Evolutionary conservation across 2,113 vertebrate species (phyloP), one percentile per base, ranked within the genome.

Genomic region (Coreoperca whiteheadi): DNA sequence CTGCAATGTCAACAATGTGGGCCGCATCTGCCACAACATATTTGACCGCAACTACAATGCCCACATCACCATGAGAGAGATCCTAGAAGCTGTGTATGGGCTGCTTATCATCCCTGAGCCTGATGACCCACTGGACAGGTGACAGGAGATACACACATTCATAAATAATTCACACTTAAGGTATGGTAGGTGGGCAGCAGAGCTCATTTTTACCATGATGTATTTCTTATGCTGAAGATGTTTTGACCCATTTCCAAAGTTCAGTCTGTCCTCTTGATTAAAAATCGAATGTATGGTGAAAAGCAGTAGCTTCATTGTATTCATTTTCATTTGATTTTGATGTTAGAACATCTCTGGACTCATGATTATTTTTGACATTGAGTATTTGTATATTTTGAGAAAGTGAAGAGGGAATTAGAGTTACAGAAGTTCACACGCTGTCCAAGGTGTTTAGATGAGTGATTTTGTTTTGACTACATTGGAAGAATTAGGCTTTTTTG

Each of bases 1-100:
- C 83, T 94, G 94, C 81, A 95, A 94, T 54, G 74, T 95, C 50
- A 95, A 95, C 81, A 95, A 77, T 15, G 90, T 91, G 54, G 94
- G 93, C 0, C 90, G 93, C 39, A 92, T 95, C 74, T 95, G 94
- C 82, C 94, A 94, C 87, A 94, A 92, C 79, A 89, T 95, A 61
- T 94, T 95, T 87, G 93, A 94, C 68, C 93, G 93, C 8, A 90
- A 73, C 68, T 95, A 95, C 78, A 93, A 91, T 0, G 92, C 93
- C 2, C 88, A 94, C 20, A 1, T 95, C 63, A 93, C 93, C 75
- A 92, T 93, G 91, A 93, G 83, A 67, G 89, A 95, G 20, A 81
- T 94, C 37, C 78, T 94, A 6, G 86, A 94, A 66, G 93, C 93
- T 12, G 84, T 94, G 10, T 94, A 86, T 23, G 93, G 93, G 57